Conservation (phyloP, 2,888 invertebrate genomes). For the Amblyjoppa fuscipennis region DNA sequence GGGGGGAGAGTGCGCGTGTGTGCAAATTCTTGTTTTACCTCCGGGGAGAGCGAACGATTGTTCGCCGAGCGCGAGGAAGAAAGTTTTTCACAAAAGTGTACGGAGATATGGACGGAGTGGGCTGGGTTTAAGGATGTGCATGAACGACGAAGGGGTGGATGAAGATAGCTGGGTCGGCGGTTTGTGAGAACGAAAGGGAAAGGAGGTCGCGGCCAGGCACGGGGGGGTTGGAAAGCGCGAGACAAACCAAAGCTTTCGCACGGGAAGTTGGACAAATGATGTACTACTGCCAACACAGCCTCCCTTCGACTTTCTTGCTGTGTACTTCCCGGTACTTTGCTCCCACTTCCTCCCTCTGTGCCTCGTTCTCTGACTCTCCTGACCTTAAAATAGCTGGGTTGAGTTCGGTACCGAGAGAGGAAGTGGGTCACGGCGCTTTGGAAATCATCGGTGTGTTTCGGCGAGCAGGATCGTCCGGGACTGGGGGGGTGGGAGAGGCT, state of each 20-base stretch:
- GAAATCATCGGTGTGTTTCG: conserved; percentile 32
- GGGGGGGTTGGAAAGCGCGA: conserved; percentile 3
- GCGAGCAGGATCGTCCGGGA: conserved; percentile 4
- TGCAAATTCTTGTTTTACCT: background rate
- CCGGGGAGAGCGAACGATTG: background rate
- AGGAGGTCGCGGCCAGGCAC: background rate
- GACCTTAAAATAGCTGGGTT: conserved; percentile 23
- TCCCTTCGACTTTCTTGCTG: conserved; percentile 28
- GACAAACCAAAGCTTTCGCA: conserved; percentile 11
- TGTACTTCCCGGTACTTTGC: conserved; percentile 35
- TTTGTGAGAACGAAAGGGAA: background rate
- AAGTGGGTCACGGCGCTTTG: conserved; percentile 38
- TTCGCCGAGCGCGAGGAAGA: background rate
- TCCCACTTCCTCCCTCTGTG: background rate
- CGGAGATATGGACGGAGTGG: background rate
- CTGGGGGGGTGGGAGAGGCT: background rate
- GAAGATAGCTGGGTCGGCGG: background rate
- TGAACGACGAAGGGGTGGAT: background rate
- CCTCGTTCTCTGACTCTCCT: conserved; percentile 10
- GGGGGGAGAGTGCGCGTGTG: background rate
- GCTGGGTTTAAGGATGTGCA: background rate
- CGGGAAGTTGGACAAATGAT: conserved; percentile 18
- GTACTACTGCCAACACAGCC: conserved; percentile 11
- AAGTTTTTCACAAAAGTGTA: background rate
- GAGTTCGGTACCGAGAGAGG: background rate